Percentiles rank a stretch among this genome's conserved stretches.
phyloP scores from a whole-genome alignment of 2,888 invertebrate genomes.

The Lissocephala sabroskyi region DNA sequence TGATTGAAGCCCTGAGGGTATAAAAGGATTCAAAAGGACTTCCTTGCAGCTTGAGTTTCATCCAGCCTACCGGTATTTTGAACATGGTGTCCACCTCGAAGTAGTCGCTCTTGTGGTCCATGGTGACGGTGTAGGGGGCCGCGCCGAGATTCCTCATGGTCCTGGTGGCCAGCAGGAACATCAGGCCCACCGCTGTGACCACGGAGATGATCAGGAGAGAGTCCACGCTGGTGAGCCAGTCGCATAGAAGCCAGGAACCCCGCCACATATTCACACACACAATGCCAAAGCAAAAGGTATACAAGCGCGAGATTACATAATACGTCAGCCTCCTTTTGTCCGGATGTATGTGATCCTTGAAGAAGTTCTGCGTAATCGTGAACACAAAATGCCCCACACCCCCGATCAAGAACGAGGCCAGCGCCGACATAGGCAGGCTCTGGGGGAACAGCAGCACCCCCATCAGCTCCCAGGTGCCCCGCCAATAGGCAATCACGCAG shows the following conservation, averaged over 20 bases:
- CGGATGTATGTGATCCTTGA: conserved; percentile 77
- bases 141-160: conserved; percentile 86
- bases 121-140: conserved; percentile 84
- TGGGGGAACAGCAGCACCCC: conserved; percentile 81
- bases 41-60: not conserved
- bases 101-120: conserved; percentile 84
- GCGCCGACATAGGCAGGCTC: conserved; percentile 76
- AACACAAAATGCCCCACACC: conserved; percentile 80
- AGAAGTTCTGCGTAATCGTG: conserved; percentile 78
- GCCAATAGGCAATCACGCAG: conserved; percentile 88
- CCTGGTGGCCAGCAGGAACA: conserved; percentile 80
- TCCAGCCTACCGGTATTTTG: conserved; percentile 81
- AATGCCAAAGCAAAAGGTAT: conserved; percentile 83
- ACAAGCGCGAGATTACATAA: conserved; percentile 81
- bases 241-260: conserved; percentile 84
- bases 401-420: conserved; percentile 81
- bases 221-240: conserved; percentile 79
- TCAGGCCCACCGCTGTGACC: conserved; percentile 78
- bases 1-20: conserved; percentile 82
- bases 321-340: conserved; percentile 80
- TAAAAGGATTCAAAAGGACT: conserved; percentile 12
- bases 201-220: conserved; percentile 74
- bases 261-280: conserved; percentile 92
- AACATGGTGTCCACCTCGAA: conserved; percentile 91
- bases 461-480: conserved; percentile 88